Base-by-base conservation (phyloP, 2,888 invertebrate species). In the Andricus quercusramuli region DNA sequence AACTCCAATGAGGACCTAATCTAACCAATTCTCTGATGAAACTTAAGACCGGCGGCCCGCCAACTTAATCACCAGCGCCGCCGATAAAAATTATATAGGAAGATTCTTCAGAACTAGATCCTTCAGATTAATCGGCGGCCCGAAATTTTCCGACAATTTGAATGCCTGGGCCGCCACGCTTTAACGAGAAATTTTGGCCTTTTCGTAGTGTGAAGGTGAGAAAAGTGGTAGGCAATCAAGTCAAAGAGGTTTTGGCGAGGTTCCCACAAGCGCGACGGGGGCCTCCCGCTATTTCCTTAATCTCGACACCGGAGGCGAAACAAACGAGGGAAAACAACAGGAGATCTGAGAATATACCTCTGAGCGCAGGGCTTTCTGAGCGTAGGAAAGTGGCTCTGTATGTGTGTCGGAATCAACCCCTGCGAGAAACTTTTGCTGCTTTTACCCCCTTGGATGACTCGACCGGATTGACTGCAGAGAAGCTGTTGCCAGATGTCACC, bases 231-330 rank as follows among this genome's bases (percentile, higher is more conserved):
- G 68, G 22, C 68, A 68, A 68, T 68, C 68, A 68, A 44, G 68
- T 68, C 68, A 22, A 68, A 59, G 78, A 78, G 79, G 79, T 79
- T 78, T 84, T 83, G 84, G 83, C 80, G 51, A 64, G 9, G 83
- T 83, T 84, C 83, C 83, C 84, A 84, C 84, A 83, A 80, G 81
- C 67, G 51, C 44, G 67, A 64, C 59, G 81, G 89, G 87, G 86
- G 88, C 87, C 89, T 90, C 89, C 89, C 89, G 91, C 89, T 91
- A 91, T 91, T 92, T 92, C 90, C 92, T 91, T 90, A 89, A 88
- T 90, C 89, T 89, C 88, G 85, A 82, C 62, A 76, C 79, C 79
- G 80, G 81, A 77, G 80, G 80, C 80, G 84, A 84, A 84, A 84
- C 83, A 84, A 84, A 83, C 79, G 84, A 77, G 81, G 74, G 66